Base-by-base conservation (phyloP, 2,888 invertebrate genomes). In the Harpalus rubripes region DNA sequence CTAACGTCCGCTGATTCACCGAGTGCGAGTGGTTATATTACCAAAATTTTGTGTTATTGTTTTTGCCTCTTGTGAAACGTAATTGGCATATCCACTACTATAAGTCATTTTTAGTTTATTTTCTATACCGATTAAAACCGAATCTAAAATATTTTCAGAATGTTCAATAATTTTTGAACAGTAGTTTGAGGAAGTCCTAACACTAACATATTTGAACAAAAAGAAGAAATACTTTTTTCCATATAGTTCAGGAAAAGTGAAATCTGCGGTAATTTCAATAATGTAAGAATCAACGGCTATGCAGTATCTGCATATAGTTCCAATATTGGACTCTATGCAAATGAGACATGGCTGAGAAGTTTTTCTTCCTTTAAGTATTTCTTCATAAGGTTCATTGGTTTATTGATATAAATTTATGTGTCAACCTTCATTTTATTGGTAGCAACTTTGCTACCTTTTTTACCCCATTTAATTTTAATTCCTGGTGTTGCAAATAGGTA, bases 161-260 rank as follows among this genome's bases (percentile, higher is more conserved):
- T 63, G 63, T 8, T 63, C 63, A 22, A 63, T 63, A 63, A 63
- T 63, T 18, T 63, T 44, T 44, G 10, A 26, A 63, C 7, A 63
- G 22, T 22, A 26, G 18, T 44, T 44, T 44, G 44, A 44, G 10
- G 44, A 44, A 44, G 44, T 44, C 63, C 63, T 63, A 63, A 63
- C 63, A 63, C 4, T 22, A 1, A 63, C 1, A 63, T 18, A 63
- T 63, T 63, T 63, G 63, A 63, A 63, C 63, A 63, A 18, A 22
- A 63, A 16, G 63, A 63, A 18, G 63, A 10, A 26, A 26, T 63
- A 63, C 18, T 63, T 16, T 63, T 63, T 63, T 63, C 22, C 18
- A 63, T 7, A 26, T 7, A 63, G 7, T 63, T 63, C 18, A 7
- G 18, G 26, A 22, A 63, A 18, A 5, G 63, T 22, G 26, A 15